phyloP scores from a whole-genome alignment of 2,888 invertebrate genomes.

The Hetaerina titia region DNA sequence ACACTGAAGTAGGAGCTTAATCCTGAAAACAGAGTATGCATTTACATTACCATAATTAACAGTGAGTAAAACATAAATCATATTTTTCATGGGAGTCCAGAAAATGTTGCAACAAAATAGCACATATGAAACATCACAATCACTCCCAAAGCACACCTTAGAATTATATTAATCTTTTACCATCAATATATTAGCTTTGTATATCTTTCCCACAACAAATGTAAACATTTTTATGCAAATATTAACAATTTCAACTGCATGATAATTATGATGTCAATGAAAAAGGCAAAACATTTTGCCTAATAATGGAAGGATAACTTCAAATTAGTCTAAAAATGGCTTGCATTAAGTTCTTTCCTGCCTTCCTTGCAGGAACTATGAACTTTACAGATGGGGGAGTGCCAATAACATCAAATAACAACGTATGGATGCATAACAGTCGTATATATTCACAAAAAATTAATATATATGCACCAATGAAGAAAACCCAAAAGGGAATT shows the following conservation, averaged over 20 bases:
- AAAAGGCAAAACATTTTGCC: neutral
- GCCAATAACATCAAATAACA: too few relatives aligned
- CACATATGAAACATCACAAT: slow-evolving; percentile 5
- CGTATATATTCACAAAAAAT: too few relatives aligned
- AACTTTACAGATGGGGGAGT: neutral
- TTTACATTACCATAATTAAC: neutral
- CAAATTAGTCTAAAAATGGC: neutral
- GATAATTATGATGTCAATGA: neutral
- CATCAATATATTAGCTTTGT: neutral
- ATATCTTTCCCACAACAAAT: neutral
- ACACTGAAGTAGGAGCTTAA: neutral
- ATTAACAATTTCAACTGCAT: neutral
- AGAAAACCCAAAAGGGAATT: neutral
- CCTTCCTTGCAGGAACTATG: neutral
- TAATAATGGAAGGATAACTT: neutral
- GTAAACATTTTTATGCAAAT: neutral
- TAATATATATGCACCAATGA: too few relatives aligned
- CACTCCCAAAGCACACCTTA: neutral
- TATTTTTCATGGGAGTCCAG: neutral
- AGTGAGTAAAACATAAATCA: neutral
- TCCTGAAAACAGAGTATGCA: neutral
- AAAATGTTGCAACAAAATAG: neutral
- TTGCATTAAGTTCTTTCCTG: neutral
- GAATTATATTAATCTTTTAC: neutral
- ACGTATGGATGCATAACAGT: too few relatives aligned